Evolutionary conservation across 2,888 invertebrate species (phyloP).

Genomic region (Chaitophorus viminalis): DNA sequence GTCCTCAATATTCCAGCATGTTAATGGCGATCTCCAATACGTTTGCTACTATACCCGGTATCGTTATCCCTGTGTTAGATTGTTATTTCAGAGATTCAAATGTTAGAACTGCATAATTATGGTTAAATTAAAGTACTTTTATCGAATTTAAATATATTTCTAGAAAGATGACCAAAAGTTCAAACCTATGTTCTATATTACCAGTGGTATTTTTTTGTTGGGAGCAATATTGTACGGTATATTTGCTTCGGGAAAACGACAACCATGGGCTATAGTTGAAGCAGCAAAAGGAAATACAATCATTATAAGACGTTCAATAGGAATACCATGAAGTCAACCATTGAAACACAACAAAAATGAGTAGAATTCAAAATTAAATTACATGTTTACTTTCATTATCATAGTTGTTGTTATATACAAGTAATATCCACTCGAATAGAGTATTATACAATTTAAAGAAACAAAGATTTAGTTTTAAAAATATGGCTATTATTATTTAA

Average conservation of each 20-base stretch:
- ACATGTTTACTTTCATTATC: not conserved
- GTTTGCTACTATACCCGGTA: constrained; percentile 89
- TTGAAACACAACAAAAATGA: not conserved
- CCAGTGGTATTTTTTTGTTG: constrained; percentile 82
- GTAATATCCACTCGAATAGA: not conserved
- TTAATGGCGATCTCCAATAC: constrained; percentile 93
- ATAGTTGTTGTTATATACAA: not conserved
- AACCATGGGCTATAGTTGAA: constrained; percentile 77
- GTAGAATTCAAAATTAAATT: not conserved
- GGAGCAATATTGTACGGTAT: constrained; percentile 86
- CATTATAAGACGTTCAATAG: constrained; percentile 35
- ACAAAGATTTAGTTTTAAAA: not conserved
- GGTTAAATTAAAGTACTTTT: not conserved
- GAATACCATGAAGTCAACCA: not conserved
- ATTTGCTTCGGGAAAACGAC: constrained; percentile 83
- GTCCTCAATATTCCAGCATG: constrained; percentile 90
- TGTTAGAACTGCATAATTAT: too few species aligned
- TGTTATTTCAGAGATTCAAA: constrained; percentile 70
- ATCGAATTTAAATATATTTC: constrained; percentile 64
- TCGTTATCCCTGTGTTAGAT: constrained; percentile 84
- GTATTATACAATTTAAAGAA: not conserved
- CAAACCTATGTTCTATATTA: constrained; percentile 87
- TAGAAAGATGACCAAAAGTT: constrained; percentile 82
- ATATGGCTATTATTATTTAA: too few species aligned
- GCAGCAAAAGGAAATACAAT: constrained; percentile 63